These are phyloP conservation scores for Oostethus manadensis DNA, from an alignment of 2,113 vertebrate genomes.

Conservation along the genomic window DNA sequence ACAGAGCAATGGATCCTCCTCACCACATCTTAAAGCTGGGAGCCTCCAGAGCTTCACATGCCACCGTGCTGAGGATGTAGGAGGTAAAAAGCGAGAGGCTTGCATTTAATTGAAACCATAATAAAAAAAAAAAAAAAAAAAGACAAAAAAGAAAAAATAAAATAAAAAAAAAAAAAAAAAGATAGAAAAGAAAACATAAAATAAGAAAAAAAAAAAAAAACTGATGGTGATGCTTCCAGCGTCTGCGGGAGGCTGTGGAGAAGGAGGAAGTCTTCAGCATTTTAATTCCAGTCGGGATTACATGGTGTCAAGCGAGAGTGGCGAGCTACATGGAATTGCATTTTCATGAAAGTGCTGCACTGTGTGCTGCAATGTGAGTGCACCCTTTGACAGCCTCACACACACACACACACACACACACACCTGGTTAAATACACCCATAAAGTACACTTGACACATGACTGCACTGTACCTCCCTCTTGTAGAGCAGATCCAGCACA, in stretches of 20 bases:
- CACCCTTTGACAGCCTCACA: slow-evolving; percentile 46
- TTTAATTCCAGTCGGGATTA: neutral
- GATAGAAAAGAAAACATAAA: neutral
- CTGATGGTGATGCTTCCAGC: slow-evolving; percentile 29
- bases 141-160: neutral
- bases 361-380: slow-evolving; percentile 59
- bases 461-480: neutral
- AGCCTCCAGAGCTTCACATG: slow-evolving; percentile 59
- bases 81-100: neutral
- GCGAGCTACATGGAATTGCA: slow-evolving; percentile 54
- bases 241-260: neutral
- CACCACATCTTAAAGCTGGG: slow-evolving; percentile 23
- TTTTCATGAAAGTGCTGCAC: slow-evolving; percentile 67
- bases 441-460: neutral
- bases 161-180: slow-evolving; percentile 6
- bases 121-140: no score
- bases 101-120: no score
- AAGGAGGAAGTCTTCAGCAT: neutral
- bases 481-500: neutral
- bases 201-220: slow-evolving; percentile 13
- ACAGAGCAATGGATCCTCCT: no score
- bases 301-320: slow-evolving; percentile 38
- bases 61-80: slow-evolving; percentile 23
- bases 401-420: slow-evolving; percentile 25
- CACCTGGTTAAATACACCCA: neutral